phyloP scores from a whole-genome alignment of 2,888 invertebrate species.

The Trissolcus japonicus region DNA sequence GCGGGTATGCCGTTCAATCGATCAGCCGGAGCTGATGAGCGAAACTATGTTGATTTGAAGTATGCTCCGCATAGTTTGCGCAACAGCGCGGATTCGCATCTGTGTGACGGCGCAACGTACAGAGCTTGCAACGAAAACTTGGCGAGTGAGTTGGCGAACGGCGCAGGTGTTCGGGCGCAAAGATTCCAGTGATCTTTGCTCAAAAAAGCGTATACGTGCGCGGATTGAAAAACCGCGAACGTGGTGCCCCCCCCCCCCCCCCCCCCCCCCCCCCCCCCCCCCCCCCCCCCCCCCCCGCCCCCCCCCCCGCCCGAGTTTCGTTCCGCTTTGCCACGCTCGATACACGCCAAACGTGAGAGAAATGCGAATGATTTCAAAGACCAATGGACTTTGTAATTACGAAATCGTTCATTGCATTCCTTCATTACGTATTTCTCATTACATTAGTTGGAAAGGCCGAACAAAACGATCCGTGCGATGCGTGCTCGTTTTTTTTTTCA shows the following conservation, averaged over 20 bases:
- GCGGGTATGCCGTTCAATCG: not conserved
- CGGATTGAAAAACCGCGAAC: slow-evolving; percentile 50
- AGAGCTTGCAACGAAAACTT: slow-evolving; percentile 25
- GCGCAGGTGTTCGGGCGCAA: slow-evolving; percentile 44
- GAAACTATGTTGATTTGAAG: slow-evolving; percentile 6
- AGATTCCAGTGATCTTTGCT: slow-evolving; percentile 48
- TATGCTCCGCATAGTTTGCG: slow-evolving; percentile 14
- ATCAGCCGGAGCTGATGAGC: not conserved
- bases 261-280: too few species aligned
- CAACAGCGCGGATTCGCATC: slow-evolving; percentile 25
- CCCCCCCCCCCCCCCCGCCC: too few species aligned
- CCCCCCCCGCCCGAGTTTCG: too few species aligned
- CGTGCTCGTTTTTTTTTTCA: not conserved
- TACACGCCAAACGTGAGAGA: slow-evolving; percentile 49
- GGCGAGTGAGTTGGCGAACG: slow-evolving; percentile 25
- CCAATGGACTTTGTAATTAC: slow-evolving; percentile 51
- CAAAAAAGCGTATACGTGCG: slow-evolving; percentile 48
- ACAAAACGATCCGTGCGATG: slow-evolving; percentile 37
- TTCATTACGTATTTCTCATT: slow-evolving; percentile 49
- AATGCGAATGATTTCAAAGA: slow-evolving; percentile 43
- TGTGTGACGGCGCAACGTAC: slow-evolving; percentile 1
- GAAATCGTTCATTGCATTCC: slow-evolving; percentile 48
- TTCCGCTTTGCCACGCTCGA: slow-evolving; percentile 45
- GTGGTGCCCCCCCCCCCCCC: slow-evolving; percentile 20
- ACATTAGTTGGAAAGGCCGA: slow-evolving; percentile 37